Conservation (phyloP, 2,797 vertebrate genomes). For the Alcedo quadribrachys region DNA sequence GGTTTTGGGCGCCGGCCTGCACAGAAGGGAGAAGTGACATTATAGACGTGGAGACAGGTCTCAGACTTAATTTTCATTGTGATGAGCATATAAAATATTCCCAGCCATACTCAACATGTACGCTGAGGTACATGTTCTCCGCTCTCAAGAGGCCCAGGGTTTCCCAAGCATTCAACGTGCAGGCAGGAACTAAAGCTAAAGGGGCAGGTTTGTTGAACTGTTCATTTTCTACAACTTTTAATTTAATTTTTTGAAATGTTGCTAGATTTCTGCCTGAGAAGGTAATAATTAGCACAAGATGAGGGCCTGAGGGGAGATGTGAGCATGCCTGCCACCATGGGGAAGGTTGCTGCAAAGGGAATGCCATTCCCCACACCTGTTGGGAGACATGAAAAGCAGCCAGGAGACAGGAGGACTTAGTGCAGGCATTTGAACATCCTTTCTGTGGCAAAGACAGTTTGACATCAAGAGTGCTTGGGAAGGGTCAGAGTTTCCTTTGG, state of each 20-base stretch:
- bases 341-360: background rate
- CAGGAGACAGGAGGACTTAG: background rate
- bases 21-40: constrained; percentile 2
- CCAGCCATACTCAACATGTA: background rate
- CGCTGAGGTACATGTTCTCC: background rate
- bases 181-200: background rate
- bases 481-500: background rate
- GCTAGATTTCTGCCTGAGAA: background rate
- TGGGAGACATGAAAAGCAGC: background rate
- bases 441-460: background rate
- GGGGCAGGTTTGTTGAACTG: background rate
- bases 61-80: background rate
- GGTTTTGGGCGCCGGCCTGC: constrained; percentile 82
- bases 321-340: background rate
- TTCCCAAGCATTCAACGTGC: background rate
- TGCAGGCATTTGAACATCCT: background rate
- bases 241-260: background rate
- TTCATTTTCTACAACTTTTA: constrained; percentile 13
- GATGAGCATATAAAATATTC: background rate
- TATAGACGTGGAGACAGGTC: background rate
- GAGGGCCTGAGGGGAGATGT: background rate
- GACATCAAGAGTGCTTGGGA: background rate
- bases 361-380: background rate
- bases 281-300: background rate
- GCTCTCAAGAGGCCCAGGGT: background rate